Conservation (phyloP, 2,888 invertebrate genomes). For the Epinotia demarniana region DNA sequence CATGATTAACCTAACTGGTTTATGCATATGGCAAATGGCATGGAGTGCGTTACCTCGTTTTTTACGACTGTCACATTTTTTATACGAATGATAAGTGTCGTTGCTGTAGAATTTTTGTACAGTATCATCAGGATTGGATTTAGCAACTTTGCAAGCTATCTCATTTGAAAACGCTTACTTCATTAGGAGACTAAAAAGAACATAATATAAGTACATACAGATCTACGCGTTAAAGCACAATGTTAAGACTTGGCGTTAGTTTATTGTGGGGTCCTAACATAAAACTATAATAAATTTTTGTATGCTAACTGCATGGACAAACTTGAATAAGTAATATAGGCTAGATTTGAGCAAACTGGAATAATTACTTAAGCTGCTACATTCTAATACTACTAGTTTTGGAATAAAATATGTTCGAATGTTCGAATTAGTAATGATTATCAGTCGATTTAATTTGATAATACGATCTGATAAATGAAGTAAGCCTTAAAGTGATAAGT, state of each 20-base stretch:
- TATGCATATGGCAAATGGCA: constrained; percentile 3
- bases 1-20: constrained; percentile 19
- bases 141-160: neutral
- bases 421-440: neutral
- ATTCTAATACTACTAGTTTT: too few species aligned
- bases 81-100: neutral
- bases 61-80: neutral
- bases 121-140: neutral
- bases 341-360: too few species aligned
- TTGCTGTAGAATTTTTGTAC: neutral
- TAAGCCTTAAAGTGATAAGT: constrained; percentile 11
- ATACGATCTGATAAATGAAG: neutral
- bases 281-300: neutral
- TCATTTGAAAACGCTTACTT: neutral
- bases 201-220: neutral
- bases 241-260: neutral
- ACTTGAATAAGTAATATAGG: too few species aligned
- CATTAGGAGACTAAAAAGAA: neutral
- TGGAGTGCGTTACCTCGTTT: neutral
- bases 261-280: neutral
- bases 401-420: too few species aligned
- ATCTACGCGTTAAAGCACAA: neutral
- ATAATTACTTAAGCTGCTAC: too few species aligned
- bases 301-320: too few species aligned
- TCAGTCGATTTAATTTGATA: neutral